phyloP scores from a whole-genome alignment of 2,797 vertebrate genomes.

The Diplodus puntazzo region DNA sequence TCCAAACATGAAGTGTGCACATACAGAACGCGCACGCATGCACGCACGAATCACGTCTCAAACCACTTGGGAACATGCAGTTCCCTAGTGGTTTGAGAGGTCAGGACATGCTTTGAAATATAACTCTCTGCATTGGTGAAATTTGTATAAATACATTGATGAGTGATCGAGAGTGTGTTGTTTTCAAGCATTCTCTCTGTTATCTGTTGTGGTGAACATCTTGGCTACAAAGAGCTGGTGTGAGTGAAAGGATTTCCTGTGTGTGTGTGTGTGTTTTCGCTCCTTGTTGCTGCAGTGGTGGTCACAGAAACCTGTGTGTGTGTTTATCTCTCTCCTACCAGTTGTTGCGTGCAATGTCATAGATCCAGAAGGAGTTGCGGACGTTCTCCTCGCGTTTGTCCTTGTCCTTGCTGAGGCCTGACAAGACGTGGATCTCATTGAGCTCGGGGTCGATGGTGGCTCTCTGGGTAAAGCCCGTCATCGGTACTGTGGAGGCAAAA shows the following conservation, averaged over 20 bases:
- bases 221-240: slow-evolving; percentile 29
- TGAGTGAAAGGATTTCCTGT: slow-evolving; percentile 48
- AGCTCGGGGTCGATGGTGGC: slow-evolving; percentile 99
- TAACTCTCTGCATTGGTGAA: slow-evolving; percentile 5
- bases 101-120: slow-evolving; percentile 18
- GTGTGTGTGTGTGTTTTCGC: slow-evolving; percentile 9
- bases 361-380: slow-evolving; percentile 99
- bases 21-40: neutral
- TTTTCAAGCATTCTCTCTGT: slow-evolving; percentile 11
- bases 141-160: slow-evolving; percentile 6
- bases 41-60: neutral
- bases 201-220: slow-evolving; percentile 41
- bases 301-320: slow-evolving; percentile 14
- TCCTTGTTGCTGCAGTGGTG: slow-evolving; percentile 2
- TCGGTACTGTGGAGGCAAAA: slow-evolving; percentile 87
- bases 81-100: slow-evolving; percentile 37
- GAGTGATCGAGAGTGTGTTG: neutral
- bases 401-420: slow-evolving; percentile 99
- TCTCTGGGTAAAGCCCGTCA: slow-evolving; percentile 99
- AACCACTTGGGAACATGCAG: slow-evolving; percentile 58
- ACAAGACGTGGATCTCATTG: slow-evolving; percentile 98
- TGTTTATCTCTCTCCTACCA: slow-evolving; percentile 85
- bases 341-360: slow-evolving; percentile 98
- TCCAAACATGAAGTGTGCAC: neutral
- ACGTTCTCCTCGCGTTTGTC: slow-evolving; percentile 99